Evolutionary conservation across 2,888 invertebrate genomes (phyloP), one percentile per base, ranked within the genome.

Genomic region (Drosophila flavopinicola): DNA sequence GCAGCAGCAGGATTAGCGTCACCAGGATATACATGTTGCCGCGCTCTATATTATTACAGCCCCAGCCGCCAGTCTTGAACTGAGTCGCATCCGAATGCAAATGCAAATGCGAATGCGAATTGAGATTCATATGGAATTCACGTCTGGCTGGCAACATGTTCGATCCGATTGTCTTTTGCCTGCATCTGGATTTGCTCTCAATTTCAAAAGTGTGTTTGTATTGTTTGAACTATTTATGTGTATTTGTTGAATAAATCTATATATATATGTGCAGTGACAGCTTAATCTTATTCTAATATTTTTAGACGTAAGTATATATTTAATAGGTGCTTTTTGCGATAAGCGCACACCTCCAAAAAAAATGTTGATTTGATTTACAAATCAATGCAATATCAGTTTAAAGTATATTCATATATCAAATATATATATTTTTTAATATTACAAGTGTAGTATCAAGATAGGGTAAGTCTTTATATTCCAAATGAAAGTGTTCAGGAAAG

Each of bases 21-120:
- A 72, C 39, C 35, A 48, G 27, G 2, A 65, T 9, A 47, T 77
- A 73, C 65, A 77, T 75, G 20, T 77, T 59, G 11, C 64, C 67
- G 32, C 71, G 29, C 61, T 76, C 3, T 85, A 29, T 58, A 85
- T 91, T 2, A 88, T 91, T 25, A 88, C 83, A 24, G 38, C 64
- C 72, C 74, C 74, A 75, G 49, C 64, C 66, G n/a, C 48, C 41
- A 33, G 20, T 11, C 10, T 17, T 25, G 6, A 24, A 69, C 60
- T 74, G 75, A 70, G 23, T 2, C 11, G 11, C 6, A 9, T 11
- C n/a, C n/a, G n/a, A n/a, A n/a, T n/a, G n/a, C n/a, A n/a, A 20
- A 20, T 20, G 20, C 20, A 20, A 20, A 4, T 20, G n/a, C 20
- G 13, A 25, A 10, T 13, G 11, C n/a, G 25, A 27, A 10, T 4